Base-by-base conservation (phyloP, 2,113 vertebrate species). In the Actinemys pallida region DNA sequence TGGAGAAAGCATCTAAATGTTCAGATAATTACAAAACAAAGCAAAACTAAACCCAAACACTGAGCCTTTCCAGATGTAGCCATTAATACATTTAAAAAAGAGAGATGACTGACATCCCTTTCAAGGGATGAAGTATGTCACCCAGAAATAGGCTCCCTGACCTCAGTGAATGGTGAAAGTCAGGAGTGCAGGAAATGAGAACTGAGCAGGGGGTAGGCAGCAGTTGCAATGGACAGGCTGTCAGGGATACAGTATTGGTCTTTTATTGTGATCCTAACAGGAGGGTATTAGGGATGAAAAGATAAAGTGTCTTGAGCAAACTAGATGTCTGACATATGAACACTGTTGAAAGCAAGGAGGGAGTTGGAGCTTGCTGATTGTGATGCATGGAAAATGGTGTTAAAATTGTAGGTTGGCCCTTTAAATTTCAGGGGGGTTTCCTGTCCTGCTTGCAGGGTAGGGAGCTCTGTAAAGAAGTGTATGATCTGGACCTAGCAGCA, bases 241-340 rank as follows among this genome's bases (percentile, higher is more conserved):
- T 19, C 50, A 10, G 53, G 20, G 20, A 12, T 42, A 49, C 59
- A 84, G 9, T n/a, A 57, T 25, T 31, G 10, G 56, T 50, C 45
- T 20, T 88, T 31, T 13, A 31, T 8, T 27, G 20, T 76, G 75
- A 12, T 27, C 2, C 14, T 72, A 81, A 86, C 80, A 12, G 52
- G 35, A 79, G 82, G 56, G 31, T 12, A 11, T 14, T 84, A 49
- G 49, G 62, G 72, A 87, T 79, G 42, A 92, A 90, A 90, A 6
- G 0, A 12, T 25, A 47, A 76, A 93, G 3, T 11, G n/a, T 57
- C 22, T 42, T 3, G 2, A 6, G 88, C 17, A 42, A 12, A 57
- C 59, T 59, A 47, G 47, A 52, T 31, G 29, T 88, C 56, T 89
- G 22, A 17, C 84, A 81, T 22, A 19, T 3, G 31, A 81, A 19